Evolutionary conservation across 2,797 vertebrate genomes (phyloP), one percentile per base, ranked within the genome.

Genomic region (Myoxocephalus aenaeus): DNA sequence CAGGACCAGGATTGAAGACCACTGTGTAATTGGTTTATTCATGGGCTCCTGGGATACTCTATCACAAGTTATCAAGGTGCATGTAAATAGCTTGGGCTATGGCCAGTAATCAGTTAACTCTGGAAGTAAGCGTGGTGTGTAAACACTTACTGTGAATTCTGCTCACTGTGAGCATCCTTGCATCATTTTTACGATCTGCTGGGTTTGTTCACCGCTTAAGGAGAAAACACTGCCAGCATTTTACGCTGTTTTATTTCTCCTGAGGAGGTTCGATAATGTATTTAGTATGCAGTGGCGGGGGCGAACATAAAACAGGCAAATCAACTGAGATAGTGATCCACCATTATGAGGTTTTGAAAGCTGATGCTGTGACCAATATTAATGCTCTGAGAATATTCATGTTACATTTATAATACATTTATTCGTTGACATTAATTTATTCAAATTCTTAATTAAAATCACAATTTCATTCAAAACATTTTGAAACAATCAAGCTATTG

Each of bases 11-110:
- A 86, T 77, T 89, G 79, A 88, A 84, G 85, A 89, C 77, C 69
- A 65, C 77, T 71, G 70, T 83, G 73, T 82, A 88, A 89, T 86
- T 89, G 65, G 72, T 91, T 92, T 86, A 88, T 90, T 90, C 81
- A 66, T 83, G 71, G 80, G 77, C 68, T 88, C 14, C 4, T 67
- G 54, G 73, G 63, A 76, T 75, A 78, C 83, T 87, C 80, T 38
- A 86, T 91, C 86, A 86, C 77, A 73, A 77, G 66, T 89, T 90
- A 89, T 89, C 80, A 87, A 83, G 86, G 84, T 86, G 82, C 74
- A 65, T 83, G 81, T 79, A 73, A 89, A 88, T 83, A 78, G 77
- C 36, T 79, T 66, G 1, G 75, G 77, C 72, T 59, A 1, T 2
- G 53, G 75, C 80, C 77, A 80, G 53, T 48, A 75, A 71, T 78